phyloP scores from a whole-genome alignment of 2,113 vertebrate genomes.

The Bungarus multicinctus region DNA sequence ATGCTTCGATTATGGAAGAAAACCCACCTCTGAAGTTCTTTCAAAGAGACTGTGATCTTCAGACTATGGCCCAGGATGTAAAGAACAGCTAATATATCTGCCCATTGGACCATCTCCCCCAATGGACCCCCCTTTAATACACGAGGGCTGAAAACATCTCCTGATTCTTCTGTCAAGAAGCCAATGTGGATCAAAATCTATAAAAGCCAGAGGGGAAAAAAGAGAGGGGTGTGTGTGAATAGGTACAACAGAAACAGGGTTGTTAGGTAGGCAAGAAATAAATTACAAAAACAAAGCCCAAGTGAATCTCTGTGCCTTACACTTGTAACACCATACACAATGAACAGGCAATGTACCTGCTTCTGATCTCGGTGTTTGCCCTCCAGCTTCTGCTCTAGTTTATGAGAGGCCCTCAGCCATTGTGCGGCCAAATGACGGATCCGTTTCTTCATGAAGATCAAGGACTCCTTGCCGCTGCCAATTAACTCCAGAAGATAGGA shows the following conservation, averaged over 20 bases:
- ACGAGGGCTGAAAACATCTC: constrained; percentile 93
- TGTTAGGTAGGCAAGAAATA: not conserved
- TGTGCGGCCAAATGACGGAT: constrained; percentile 83
- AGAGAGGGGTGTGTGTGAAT: not conserved
- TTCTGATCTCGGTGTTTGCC: constrained; percentile 78
- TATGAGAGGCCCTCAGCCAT: constrained; percentile 83
- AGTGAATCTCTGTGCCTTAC: not conserved
- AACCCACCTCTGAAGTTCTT: constrained; percentile 94
- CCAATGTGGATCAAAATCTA: constrained; percentile 94
- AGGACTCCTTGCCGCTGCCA: constrained; percentile 90
- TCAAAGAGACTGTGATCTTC: constrained; percentile 89
- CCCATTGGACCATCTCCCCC: constrained; percentile 99
- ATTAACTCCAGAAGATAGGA: constrained; percentile 87
- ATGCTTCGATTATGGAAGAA: not conserved
- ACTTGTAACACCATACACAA: not conserved
- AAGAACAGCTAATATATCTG: constrained; percentile 90
- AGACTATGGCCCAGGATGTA: constrained; percentile 90
- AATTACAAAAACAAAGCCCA: not conserved
- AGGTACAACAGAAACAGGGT: not conserved
- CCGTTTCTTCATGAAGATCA: constrained; percentile 96
- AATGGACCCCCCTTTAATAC: constrained; percentile 95
- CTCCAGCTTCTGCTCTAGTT: constrained; percentile 77
- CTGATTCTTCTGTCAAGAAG: constrained; percentile 95
- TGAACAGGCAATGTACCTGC: constrained; percentile 58
- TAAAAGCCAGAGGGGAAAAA: not conserved